Base-by-base conservation (phyloP, 2,113 vertebrate genomes). In the Nycticorax nycticorax region DNA sequence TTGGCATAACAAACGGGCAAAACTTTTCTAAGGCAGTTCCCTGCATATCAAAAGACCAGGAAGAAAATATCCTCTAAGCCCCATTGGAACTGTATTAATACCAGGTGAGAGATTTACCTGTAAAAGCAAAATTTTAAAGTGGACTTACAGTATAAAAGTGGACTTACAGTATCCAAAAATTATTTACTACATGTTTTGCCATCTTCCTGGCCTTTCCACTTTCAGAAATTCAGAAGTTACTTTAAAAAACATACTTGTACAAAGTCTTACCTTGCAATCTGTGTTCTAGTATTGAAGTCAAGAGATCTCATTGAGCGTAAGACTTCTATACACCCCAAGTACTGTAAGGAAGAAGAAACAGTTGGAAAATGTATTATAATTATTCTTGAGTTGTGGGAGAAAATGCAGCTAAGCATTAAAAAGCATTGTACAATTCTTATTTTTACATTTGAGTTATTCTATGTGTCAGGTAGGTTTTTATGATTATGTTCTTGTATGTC, bases 311-410 rank as follows among this genome's bases (percentile, higher is more conserved):
- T 98, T 86, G 98, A 98, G 59, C 98, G 98, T 53, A 98, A 98
- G 84, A 98, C 98, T 97, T 98, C 98, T 94, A 98, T 98, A 93
- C 98, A 98, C 10, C 98, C 98, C 98, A 98, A 97, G 91, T 98
- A 98, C 98, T 98, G 97, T 35, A 98, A 92, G 72, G 69, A 96
- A 83, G 96, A 97, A 95, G 30, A 93, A 93, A 97, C 10, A 81
- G 79, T 87, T 91, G 94, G 87, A 85, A 91, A 96, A 95, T 0
- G 3, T 84, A 77, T 57, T 93, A 83, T 69, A 94, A 95, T 71
- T 66, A 73, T 71, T 68, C 53, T 53, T 50, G n/a, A 83, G 37
- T 39, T 83, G 28, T 43, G 66, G 20, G 33, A 24, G 21, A 73
- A 95, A 68, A 83, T 41, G 27, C 3, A 62, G 28, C 17, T 57